Evolutionary conservation across 2,797 vertebrate species (phyloP).

Genomic region (Hydrophis major): DNA sequence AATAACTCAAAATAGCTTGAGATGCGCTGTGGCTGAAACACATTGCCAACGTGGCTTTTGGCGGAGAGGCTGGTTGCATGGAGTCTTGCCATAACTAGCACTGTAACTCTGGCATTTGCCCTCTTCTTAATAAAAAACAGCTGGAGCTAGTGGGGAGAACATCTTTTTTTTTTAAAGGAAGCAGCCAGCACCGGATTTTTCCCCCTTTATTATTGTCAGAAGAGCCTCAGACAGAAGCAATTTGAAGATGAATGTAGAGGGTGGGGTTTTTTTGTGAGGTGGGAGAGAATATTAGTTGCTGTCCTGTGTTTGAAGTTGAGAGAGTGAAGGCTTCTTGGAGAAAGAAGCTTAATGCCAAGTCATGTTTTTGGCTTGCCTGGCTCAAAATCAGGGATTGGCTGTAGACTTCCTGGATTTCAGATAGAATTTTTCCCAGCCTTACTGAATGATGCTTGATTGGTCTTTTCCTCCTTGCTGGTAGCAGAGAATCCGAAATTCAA

Average conservation of each 20-base stretch:
- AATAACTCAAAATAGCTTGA: neutral
- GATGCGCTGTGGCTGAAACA: conserved; percentile 38
- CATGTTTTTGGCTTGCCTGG: neutral
- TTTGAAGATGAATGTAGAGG: too few relatives aligned
- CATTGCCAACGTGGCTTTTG: conserved; percentile 47
- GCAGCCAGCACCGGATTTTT: neutral
- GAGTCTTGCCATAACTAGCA: conserved; percentile 12
- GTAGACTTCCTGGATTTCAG: neutral
- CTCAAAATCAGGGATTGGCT: neutral
- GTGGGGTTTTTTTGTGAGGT: neutral
- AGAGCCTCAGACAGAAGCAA: neutral
- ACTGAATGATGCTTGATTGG: neutral
- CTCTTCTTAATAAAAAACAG: conserved; percentile 50
- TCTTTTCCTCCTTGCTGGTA: neutral
- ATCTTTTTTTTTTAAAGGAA: neutral
- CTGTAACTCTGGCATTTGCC: conserved; percentile 45
- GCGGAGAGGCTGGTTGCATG: conserved; percentile 37
- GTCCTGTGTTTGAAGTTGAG: neutral
- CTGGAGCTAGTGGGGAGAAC: conserved; percentile 38
- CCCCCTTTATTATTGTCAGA: conserved; percentile 11
- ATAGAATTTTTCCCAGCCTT: neutral
- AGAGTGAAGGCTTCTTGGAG: neutral
- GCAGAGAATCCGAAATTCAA: neutral
- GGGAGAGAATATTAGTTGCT: neutral
- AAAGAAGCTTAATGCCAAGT: neutral